A percentile compares a stretch with the other conserved stretches of the same genome.
These are phyloP conservation scores for Solenodon paradoxus DNA, from an alignment of 2,113 vertebrate species.

Conservation along the genomic window DNA sequence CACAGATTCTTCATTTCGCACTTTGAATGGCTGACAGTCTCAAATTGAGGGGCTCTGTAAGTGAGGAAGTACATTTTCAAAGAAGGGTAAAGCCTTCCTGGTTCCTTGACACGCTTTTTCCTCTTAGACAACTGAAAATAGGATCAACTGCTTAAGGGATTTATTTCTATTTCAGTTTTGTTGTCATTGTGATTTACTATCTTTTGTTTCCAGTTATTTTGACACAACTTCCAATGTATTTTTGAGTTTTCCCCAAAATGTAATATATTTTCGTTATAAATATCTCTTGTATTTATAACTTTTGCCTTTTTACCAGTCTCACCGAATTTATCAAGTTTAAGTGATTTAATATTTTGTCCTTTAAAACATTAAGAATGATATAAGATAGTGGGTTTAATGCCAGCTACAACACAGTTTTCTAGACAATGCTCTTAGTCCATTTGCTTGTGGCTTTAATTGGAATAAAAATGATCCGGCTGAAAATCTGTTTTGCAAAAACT, in stretches of 20 bases:
- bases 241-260: background rate
- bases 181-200: conserved; percentile 3
- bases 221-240: background rate
- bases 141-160: background rate
- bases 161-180: background rate
- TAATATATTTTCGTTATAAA: conserved; percentile 8
- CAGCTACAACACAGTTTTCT: background rate
- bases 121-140: background rate
- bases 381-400: background rate
- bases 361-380: background rate
- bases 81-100: background rate
- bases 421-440: background rate
- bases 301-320: background rate
- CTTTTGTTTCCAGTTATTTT: conserved; percentile 40
- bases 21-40: background rate
- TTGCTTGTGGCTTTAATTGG: background rate
- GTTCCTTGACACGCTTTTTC: background rate
- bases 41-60: background rate
- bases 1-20: background rate
- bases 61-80: background rate
- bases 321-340: background rate
- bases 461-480: background rate
- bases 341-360: background rate
- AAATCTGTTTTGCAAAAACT: background rate
- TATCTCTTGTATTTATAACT: background rate